phyloP scores from a whole-genome alignment of 2,113 vertebrate species.

The Tachuris rubrigastra region DNA sequence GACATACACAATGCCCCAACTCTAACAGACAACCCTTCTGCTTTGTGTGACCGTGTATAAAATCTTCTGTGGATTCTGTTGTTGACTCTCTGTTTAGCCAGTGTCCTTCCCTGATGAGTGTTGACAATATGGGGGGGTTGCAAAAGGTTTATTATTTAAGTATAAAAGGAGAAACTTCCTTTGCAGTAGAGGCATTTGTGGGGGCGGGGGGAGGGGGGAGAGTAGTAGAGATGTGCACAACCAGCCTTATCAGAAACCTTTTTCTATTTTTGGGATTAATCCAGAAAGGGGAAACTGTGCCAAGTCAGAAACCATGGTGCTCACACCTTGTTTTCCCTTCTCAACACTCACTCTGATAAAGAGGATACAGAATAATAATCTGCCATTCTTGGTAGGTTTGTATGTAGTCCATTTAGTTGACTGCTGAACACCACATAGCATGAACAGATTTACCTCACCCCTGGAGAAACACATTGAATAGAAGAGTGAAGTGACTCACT shows the following conservation, averaged over 20 bases:
- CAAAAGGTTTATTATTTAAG: not conserved
- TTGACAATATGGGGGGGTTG: not conserved
- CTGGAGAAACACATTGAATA: not conserved
- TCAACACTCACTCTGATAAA: not conserved
- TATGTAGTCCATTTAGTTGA: rapidly evolving
- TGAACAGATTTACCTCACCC: not conserved
- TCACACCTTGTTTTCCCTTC: not conserved
- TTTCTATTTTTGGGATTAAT: not conserved
- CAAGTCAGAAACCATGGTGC: not conserved
- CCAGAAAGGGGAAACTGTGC: not conserved
- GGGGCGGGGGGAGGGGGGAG: not conserved
- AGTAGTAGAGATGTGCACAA: not conserved
- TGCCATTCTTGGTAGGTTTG: not conserved
- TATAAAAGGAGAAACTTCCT: not conserved
- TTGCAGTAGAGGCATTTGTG: not conserved
- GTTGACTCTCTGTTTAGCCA: not conserved
- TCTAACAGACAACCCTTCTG: not conserved
- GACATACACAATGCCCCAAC: not conserved
- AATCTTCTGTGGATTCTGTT: not conserved
- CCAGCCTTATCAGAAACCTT: not conserved
- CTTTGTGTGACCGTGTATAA: not conserved
- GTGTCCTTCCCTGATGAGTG: not conserved
- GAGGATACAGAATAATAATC: not conserved
- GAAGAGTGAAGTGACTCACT: not conserved
- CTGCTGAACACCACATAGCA: not conserved